Percentiles rank a stretch among this genome's conserved stretches.
Conservation (phyloP, 2,888 invertebrate species). For the Stenotaenia linearis region DNA sequence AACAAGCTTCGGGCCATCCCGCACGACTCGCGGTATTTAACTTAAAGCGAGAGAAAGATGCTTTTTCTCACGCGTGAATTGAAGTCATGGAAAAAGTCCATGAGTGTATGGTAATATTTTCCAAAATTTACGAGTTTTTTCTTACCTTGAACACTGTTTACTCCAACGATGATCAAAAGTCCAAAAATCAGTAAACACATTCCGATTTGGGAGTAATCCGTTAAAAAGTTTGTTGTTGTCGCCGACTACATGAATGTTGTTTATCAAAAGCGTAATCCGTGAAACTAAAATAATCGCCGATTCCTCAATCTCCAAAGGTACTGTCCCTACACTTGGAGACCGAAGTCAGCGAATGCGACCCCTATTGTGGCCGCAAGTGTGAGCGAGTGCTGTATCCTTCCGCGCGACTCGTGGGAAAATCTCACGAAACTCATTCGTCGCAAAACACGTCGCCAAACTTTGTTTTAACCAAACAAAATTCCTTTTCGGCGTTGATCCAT, state of each 20-base stretch:
- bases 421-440: not conserved
- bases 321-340: constrained; percentile 26
- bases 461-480: too few relatives aligned
- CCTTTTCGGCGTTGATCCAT: too few relatives aligned
- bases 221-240: not conserved
- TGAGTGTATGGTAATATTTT: not conserved
- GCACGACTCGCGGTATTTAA: not conserved
- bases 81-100: not conserved
- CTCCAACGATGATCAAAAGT: constrained; percentile 26
- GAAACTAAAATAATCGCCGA: not conserved
- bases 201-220: constrained; percentile 26
- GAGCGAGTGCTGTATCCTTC: not conserved
- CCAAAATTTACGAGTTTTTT: not conserved
- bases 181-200: constrained; percentile 20
- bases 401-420: constrained; percentile 14
- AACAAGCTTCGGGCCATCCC: not conserved
- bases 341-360: constrained; percentile 26
- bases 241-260: constrained; percentile 20
- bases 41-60: not conserved
- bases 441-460: not conserved
- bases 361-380: constrained; percentile 11
- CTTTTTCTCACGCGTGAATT: not conserved
- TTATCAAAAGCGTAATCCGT: not conserved
- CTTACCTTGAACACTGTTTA: constrained; percentile 21
- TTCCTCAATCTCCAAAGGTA: constrained; percentile 21